Evolutionary conservation across 2,113 vertebrate genomes (phyloP).

Genomic region (Notothenia coriiceps): DNA sequence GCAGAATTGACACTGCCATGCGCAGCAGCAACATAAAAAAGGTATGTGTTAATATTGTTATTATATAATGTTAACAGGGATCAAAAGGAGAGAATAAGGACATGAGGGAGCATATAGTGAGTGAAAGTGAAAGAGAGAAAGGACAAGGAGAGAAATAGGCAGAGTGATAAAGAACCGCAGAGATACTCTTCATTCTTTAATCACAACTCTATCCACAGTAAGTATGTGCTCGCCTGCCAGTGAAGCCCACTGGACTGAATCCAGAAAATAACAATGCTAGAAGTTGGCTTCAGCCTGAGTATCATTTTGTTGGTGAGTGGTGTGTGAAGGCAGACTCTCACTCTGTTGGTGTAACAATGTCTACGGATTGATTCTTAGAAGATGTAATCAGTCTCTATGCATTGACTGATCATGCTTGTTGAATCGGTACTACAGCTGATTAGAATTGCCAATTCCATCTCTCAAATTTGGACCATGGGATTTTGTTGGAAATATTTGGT

Average conservation of each 20-base stretch:
- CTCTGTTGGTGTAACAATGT: neutral
- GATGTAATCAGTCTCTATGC: neutral
- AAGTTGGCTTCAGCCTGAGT: conserved; percentile 12
- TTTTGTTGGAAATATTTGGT: neutral
- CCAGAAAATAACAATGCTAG: conserved; percentile 29
- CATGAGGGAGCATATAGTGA: neutral
- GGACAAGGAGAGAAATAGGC: neutral
- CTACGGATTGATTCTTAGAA: neutral
- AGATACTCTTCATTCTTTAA: conserved; percentile 21
- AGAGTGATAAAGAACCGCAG: neutral
- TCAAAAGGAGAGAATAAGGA: neutral
- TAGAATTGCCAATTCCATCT: neutral
- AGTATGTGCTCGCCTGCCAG: conserved; percentile 23
- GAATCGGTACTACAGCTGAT: neutral
- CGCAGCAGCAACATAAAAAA: neutral
- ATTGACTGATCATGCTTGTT: neutral
- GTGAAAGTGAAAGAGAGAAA: conserved; percentile 1
- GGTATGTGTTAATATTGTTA: neutral
- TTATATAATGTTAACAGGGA: neutral
- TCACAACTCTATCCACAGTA: conserved; percentile 28
- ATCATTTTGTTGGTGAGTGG: conserved; percentile 24
- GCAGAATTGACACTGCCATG: neutral
- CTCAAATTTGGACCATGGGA: neutral
- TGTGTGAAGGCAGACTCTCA: conserved; percentile 6
- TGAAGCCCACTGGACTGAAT: conserved; percentile 49